phyloP scores from a whole-genome alignment of 2,888 invertebrate genomes.

The Druceiella hillmani region DNA sequence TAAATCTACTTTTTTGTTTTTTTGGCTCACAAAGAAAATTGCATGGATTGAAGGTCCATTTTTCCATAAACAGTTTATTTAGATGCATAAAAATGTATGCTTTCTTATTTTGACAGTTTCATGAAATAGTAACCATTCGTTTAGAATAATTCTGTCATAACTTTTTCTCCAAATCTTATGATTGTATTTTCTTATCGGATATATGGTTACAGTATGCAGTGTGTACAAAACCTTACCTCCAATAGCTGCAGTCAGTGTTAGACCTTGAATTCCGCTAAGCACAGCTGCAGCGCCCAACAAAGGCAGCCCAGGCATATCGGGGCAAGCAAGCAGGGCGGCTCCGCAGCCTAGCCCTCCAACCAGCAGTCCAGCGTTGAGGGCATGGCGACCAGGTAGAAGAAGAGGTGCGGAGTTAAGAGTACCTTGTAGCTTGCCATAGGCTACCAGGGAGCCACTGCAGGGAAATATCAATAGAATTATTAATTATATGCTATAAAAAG shows the following conservation, averaged over 20 bases:
- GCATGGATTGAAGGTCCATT: too few relatives aligned
- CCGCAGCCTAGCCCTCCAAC: conserved; percentile 69
- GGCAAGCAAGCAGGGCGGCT: conserved; percentile 55
- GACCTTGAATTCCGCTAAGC: conserved; percentile 75
- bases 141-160: too few relatives aligned
- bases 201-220: too few relatives aligned
- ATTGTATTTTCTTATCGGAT: too few relatives aligned
- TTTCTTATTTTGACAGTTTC: too few relatives aligned
- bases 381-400: conserved; percentile 76
- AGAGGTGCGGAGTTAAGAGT: conserved; percentile 74
- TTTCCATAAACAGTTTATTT: too few relatives aligned
- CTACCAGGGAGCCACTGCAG: conserved; percentile 76
- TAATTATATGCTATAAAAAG: not conserved
- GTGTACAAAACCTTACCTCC: too few relatives aligned
- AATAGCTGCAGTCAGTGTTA: conserved; percentile 83
- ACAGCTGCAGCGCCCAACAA: conserved; percentile 71
- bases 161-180: too few relatives aligned
- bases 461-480: conserved; percentile 8
- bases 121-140: too few relatives aligned
- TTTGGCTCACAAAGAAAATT: too few relatives aligned
- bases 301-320: conserved; percentile 62
- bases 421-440: conserved; percentile 87
- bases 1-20: too few relatives aligned
- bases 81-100: too few relatives aligned
- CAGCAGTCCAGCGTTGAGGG: conserved; percentile 64